Percentiles rank a stretch among this genome's conserved stretches.
Evolutionary conservation across 2,797 vertebrate species (phyloP).

Genomic region (Babyrousa celebensis): DNA sequence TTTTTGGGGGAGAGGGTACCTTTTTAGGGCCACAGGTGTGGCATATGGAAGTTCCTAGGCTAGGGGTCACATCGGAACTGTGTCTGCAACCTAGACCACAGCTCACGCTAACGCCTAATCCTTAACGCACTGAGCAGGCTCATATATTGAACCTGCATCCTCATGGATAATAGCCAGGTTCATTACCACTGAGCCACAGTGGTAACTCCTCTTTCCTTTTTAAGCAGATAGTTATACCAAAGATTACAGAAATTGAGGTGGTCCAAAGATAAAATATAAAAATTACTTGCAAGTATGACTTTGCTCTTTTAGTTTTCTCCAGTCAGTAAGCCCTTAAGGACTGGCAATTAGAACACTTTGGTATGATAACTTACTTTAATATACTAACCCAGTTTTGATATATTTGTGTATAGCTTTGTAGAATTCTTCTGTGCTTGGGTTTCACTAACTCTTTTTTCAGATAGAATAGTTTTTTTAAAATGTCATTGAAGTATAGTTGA

Average conservation of each 20-base stretch:
- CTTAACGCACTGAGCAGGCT: no score
- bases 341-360: neutral
- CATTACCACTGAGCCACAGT: no score
- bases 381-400: neutral
- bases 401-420: neutral
- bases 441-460: neutral
- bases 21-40: no score
- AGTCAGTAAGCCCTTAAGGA: neutral
- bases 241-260: neutral
- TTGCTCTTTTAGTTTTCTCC: neutral
- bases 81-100: no score
- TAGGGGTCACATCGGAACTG: no score
- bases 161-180: no score
- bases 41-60: no score
- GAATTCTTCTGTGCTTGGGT: neutral
- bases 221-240: neutral
- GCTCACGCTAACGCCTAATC: no score
- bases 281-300: neutral
- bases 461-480: no score
- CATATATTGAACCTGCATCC: no score
- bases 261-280: conserved; percentile 14
- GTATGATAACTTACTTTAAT: neutral
- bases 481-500: no score
- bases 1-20: no score
- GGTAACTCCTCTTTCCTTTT: neutral